Evolutionary conservation across 2,888 invertebrate genomes (phyloP).

Genomic region (Ceraclea dissimilis): DNA sequence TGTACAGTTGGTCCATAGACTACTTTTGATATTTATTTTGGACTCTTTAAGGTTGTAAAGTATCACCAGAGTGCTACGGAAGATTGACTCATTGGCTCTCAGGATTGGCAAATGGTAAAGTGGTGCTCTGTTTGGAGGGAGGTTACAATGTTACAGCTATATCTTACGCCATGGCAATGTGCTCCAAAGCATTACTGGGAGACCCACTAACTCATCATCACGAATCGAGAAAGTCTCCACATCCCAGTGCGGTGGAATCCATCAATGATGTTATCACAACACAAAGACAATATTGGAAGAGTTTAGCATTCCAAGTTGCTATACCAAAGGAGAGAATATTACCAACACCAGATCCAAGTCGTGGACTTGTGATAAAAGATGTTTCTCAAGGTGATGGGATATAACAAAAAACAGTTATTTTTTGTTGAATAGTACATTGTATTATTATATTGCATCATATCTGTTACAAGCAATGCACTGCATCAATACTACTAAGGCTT

Average conservation of each 20-base stretch:
- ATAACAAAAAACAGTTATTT: too few species aligned
- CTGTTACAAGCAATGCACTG: too few species aligned
- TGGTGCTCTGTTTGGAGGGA: constrained; percentile 80
- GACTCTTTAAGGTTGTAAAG: constrained; percentile 60
- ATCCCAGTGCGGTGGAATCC: constrained; percentile 46
- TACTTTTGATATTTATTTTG: neutral
- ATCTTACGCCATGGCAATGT: constrained; percentile 79
- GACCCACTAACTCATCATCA: constrained; percentile 56
- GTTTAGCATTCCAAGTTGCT: constrained; percentile 54
- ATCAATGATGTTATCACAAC: constrained; percentile 60
- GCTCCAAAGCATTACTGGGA: constrained; percentile 79
- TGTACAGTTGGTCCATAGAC: neutral
- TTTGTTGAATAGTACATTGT: too few species aligned
- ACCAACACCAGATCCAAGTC: constrained; percentile 37
- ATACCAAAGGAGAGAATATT: constrained; percentile 50
- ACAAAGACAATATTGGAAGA: constrained; percentile 70
- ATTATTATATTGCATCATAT: too few species aligned
- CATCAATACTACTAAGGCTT: too few species aligned
- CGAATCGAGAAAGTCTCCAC: constrained; percentile 35
- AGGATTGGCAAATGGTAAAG: constrained; percentile 72
- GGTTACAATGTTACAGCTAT: constrained; percentile 89
- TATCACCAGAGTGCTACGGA: constrained; percentile 85
- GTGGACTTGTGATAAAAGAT: constrained; percentile 30
- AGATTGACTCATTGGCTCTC: constrained; percentile 81
- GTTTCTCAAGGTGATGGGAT: too few species aligned